Evolutionary conservation across 2,888 invertebrate species (phyloP).

Genomic region (Idaea biselata): DNA sequence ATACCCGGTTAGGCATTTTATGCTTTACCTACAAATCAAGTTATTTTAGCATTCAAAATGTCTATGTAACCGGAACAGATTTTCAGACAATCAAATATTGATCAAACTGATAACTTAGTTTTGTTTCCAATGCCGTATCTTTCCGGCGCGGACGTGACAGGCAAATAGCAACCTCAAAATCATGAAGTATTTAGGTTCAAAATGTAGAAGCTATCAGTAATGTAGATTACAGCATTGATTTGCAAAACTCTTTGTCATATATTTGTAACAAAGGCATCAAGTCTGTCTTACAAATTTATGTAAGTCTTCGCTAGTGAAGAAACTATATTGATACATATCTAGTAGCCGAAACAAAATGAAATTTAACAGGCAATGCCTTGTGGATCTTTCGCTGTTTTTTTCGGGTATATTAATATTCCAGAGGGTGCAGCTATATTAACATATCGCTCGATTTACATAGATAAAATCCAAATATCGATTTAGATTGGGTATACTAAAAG

Average conservation of each 20-base stretch:
- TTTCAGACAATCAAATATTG: not conserved
- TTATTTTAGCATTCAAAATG: not conserved
- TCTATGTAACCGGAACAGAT: not conserved
- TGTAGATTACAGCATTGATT: not conserved
- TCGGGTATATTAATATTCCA: too few relatives aligned
- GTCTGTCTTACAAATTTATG: not conserved
- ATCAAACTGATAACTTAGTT: not conserved
- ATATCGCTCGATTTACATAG: too few relatives aligned
- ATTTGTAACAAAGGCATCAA: not conserved
- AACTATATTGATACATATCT: too few relatives aligned
- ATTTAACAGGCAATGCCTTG: too few relatives aligned
- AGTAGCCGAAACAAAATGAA: too few relatives aligned
- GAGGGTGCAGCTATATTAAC: too few relatives aligned
- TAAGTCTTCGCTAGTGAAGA: too few relatives aligned
- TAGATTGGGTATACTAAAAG: too few relatives aligned
- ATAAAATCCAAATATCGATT: too few relatives aligned
- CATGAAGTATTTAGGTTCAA: not conserved
- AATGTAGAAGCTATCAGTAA: conserved; percentile 10
- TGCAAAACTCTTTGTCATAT: not conserved
- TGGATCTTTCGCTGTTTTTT: too few relatives aligned
- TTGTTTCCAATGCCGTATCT: not conserved
- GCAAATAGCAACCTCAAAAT: not conserved
- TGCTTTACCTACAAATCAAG: not conserved
- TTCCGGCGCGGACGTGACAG: not conserved
- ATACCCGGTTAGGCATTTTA: not conserved